A percentile compares a stretch with the other conserved stretches of the same genome.
These are phyloP conservation scores for Exephanes ischioxanthus DNA, from an alignment of 2,888 invertebrate species.

Conservation along the genomic window DNA sequence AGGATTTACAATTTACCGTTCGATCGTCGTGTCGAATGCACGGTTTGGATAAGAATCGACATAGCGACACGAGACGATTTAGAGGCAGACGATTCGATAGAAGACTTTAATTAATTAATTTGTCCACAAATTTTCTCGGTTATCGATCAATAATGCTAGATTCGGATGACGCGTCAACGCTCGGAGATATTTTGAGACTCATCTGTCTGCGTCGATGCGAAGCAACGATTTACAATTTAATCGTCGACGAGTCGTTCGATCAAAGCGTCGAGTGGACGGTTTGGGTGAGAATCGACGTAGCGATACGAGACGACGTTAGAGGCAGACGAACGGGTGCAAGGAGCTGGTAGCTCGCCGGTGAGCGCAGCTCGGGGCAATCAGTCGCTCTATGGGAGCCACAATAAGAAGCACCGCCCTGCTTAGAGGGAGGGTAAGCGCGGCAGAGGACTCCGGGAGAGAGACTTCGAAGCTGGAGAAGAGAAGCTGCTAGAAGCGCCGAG, in stretches of 20 bases:
- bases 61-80: neutral
- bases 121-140: neutral
- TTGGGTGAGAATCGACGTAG: neutral
- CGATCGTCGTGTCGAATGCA: neutral
- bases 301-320: neutral
- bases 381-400: conserved; percentile 68
- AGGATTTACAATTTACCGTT: neutral
- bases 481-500: conserved; percentile 66
- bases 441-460: conserved; percentile 70
- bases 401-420: conserved; percentile 51
- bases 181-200: neutral
- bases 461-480: conserved; percentile 55
- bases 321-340: conserved; percentile 3
- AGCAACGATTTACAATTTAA: neutral
- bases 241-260: neutral
- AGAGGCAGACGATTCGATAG: no score
- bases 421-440: conserved; percentile 40
- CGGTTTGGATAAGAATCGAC: neutral
- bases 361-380: conserved; percentile 45
- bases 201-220: neutral
- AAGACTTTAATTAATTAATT: neutral
- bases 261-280: neutral
- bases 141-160: neutral
- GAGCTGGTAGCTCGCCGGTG: conserved; percentile 34
- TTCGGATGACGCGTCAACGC: neutral